phyloP scores from a whole-genome alignment of 2,113 vertebrate species.

The Oryzias woworae region DNA sequence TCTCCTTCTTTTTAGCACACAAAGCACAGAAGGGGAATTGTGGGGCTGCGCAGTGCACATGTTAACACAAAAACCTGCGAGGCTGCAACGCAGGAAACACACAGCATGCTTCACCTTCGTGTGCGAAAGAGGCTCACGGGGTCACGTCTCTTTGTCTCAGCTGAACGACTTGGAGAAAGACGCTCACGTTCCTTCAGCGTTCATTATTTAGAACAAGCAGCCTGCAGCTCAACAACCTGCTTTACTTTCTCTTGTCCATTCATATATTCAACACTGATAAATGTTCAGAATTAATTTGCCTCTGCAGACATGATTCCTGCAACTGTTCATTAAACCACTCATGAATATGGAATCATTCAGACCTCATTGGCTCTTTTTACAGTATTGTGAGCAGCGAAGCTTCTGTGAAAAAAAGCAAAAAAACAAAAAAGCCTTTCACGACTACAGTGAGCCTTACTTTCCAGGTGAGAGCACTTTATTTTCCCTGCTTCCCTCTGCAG shows the following conservation, averaged over 20 bases:
- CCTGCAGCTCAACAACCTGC: conserved; percentile 17
- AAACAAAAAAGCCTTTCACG: conserved; percentile 40
- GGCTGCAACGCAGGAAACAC: conserved; percentile 14
- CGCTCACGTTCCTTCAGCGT: conserved; percentile 7
- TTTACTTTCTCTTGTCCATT: conserved; percentile 56
- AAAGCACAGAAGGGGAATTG: not conserved
- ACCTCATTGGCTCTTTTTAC: conserved; percentile 61
- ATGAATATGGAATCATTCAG: conserved; percentile 70
- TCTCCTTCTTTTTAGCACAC: conserved; percentile 1
- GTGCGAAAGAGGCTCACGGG: conserved; percentile 29
- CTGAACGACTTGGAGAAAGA: conserved; percentile 15
- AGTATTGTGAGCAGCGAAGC: conserved; percentile 63
- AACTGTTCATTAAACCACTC: conserved; percentile 70
- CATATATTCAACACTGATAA: conserved; percentile 72
- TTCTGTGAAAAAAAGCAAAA: conserved; percentile 15
- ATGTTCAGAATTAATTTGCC: conserved; percentile 72
- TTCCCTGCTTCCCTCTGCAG: conserved; percentile 57
- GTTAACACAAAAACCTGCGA: conserved; percentile 47
- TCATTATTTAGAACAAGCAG: conserved; percentile 47
- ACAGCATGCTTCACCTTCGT: conserved; percentile 7
- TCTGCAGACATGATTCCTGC: conserved; percentile 50
- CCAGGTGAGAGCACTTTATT: conserved; percentile 71
- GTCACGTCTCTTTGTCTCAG: conserved; percentile 10
- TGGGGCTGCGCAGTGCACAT: conserved; percentile 22
- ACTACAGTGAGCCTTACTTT: conserved; percentile 57